These are phyloP conservation scores for Calcarius lapponicus DNA, from an alignment of 2,797 vertebrate genomes.

Conservation along the genomic window DNA sequence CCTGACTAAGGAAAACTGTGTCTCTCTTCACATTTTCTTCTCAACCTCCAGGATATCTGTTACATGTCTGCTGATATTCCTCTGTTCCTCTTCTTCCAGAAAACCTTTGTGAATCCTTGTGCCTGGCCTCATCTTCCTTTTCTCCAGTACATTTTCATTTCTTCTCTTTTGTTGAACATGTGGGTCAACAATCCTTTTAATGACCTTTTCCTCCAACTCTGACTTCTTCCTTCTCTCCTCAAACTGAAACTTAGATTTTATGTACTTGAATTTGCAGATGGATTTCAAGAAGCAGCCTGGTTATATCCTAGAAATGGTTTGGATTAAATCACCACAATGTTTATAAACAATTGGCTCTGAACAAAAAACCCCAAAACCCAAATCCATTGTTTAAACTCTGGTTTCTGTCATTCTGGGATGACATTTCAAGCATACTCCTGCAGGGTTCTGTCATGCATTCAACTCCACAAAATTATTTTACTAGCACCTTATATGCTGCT, in stretches of 20 bases:
- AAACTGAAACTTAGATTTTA: neutral
- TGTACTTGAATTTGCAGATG: neutral
- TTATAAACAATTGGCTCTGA: neutral
- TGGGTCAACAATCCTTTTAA: neutral
- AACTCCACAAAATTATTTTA: neutral
- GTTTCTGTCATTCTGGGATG: neutral
- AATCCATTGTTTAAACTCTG: neutral
- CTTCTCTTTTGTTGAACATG: neutral
- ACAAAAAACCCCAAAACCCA: accelerated
- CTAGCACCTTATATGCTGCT: neutral
- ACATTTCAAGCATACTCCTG: neutral
- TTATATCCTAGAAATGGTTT: neutral
- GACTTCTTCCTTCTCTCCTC: neutral
- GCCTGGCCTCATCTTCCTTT: neutral
- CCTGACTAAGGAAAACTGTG: neutral
- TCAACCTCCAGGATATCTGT: neutral
- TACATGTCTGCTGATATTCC: neutral
- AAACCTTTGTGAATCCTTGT: neutral
- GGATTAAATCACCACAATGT: neutral
- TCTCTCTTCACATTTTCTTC: neutral
- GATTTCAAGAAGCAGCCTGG: neutral
- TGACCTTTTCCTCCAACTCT: neutral
- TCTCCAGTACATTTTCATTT: neutral
- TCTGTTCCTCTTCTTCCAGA: neutral
- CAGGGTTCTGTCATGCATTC: neutral